Evolutionary conservation across 2,797 vertebrate species (phyloP), one percentile per base, ranked within the genome.

Genomic region (Propithecus deckenii): DNA sequence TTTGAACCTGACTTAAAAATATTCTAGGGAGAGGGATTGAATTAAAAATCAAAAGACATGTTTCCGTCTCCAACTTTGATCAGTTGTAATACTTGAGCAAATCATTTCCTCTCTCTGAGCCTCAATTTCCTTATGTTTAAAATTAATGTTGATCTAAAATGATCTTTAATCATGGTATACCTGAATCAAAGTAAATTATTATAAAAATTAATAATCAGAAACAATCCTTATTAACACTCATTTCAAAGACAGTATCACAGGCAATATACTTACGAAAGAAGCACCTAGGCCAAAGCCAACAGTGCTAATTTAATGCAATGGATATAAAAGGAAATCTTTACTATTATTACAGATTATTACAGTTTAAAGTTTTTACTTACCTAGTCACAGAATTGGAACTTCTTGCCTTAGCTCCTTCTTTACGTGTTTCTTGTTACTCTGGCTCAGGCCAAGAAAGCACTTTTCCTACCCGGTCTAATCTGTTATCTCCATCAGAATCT

Each of bases 401-500:
- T 87, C 91, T 28, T 71, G 11, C 4, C 12, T 57, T 48, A 41
- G 43, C 32, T 57, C 41, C 4, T 25, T 59, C 55, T 83, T 23
- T 57, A 46, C 17, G 25, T 32, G 67, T 59, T 46, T 61, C 30
- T 80, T 52, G 7, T 38, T 76, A n/a, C 23, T 90, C 35, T 92
- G 93, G 83, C 25, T 76, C 67, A 67, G n/a, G 50, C 28, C 18
- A 57, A 87, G 43, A 41, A 86, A 67, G 23, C 25, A 10, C 8
- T 41, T 61, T 78, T 57, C 91, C 86, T 25, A 28, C 43, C n/a
- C 18, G 4, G 41, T 10, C 14, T 32, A 71, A 23, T 14, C 80
- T 63, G 18, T 57, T 94, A 81, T 50, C 86, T 76, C 74, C 43
- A 90, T 94, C 89, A 81, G 67, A 88, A 74, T n/a, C 59, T 80